Evolutionary conservation across 2,888 invertebrate genomes (phyloP).

Genomic region (Eupeodes latifasciatus): DNA sequence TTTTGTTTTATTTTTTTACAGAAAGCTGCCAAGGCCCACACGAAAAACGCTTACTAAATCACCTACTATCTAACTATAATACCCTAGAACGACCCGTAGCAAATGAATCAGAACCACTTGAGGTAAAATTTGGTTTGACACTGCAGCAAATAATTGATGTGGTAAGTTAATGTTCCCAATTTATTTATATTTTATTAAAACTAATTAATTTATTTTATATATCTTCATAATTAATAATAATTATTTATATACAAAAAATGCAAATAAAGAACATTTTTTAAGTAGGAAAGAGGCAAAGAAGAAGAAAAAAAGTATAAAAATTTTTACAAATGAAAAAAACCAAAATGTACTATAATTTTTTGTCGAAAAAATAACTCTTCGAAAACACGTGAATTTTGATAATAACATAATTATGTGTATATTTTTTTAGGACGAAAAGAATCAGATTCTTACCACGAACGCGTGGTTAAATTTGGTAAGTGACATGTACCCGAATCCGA

Average conservation of each 20-base stretch:
- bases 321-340: slow-evolving; percentile 38
- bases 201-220: slow-evolving; percentile 12
- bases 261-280: slow-evolving; percentile 25
- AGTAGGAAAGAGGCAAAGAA: slow-evolving; percentile 23
- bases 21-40: slow-evolving; percentile 95
- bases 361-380: not conserved
- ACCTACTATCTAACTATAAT: slow-evolving; percentile 93
- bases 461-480: slow-evolving; percentile 99
- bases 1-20: slow-evolving; percentile 83
- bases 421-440: slow-evolving; percentile 98
- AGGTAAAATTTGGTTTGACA: slow-evolving; percentile 95
- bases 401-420: slow-evolving; percentile 71
- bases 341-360: slow-evolving; percentile 16
- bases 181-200: not conserved
- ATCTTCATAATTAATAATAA: not conserved
- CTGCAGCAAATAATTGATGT: slow-evolving; percentile 97
- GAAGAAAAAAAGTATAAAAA: slow-evolving; percentile 21
- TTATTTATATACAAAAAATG: slow-evolving; percentile 36
- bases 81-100: slow-evolving; percentile 95
- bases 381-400: slow-evolving; percentile 35
- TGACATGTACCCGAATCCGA: slow-evolving; percentile 85
- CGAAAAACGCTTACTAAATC: slow-evolving; percentile 94
- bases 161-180: slow-evolving; percentile 87
- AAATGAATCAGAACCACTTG: slow-evolving; percentile 95
- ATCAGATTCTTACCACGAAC: slow-evolving; percentile 99